Percentiles rank a stretch among this genome's conserved stretches.
phyloP scores from a whole-genome alignment of 1,140 invertebrate species.

The Drosophila nannoptera region DNA sequence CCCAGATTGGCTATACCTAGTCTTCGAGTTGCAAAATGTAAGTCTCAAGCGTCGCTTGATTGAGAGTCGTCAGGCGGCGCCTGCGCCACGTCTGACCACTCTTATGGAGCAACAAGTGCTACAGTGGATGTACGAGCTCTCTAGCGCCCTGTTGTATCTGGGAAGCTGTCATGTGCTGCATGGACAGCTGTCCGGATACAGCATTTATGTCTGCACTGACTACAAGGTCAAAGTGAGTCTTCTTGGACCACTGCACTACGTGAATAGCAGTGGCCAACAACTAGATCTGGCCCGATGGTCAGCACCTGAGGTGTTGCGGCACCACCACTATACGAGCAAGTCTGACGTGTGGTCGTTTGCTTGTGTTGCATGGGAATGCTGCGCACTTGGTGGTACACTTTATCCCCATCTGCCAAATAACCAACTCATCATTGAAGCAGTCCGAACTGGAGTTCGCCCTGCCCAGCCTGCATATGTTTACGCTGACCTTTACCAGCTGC shows the following conservation, averaged over 20 bases:
- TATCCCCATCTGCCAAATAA: constrained; percentile 84
- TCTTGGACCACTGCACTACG: constrained; percentile 69
- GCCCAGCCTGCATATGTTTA: constrained; percentile 86
- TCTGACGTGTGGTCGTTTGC: constrained; percentile 92
- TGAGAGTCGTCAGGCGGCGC: constrained; percentile 55
- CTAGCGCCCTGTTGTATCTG: constrained; percentile 85
- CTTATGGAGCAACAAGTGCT: constrained; percentile 76
- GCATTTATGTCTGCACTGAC: constrained; percentile 81
- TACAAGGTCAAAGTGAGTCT: constrained; percentile 64
- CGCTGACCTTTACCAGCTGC: constrained; percentile 89
- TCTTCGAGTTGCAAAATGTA: constrained; percentile 84
- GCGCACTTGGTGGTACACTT: constrained; percentile 89
- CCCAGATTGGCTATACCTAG: constrained; percentile 85
- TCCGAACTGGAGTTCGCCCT: constrained; percentile 85
- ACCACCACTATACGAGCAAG: constrained; percentile 83
- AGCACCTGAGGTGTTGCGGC: constrained; percentile 86
- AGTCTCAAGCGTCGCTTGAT: constrained; percentile 83
- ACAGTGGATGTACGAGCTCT: constrained; percentile 80
- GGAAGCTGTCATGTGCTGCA: constrained; percentile 84
- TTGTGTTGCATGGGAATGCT: constrained; percentile 89
- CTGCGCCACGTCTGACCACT: constrained; percentile 81
- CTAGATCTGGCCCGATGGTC: constrained; percentile 88
- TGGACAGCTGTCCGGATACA: constrained; percentile 85
- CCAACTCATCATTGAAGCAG: constrained; percentile 84
- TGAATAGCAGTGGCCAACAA: constrained; percentile 76